phyloP scores from a whole-genome alignment of 2,888 invertebrate genomes.

The Cheilosia vernalis region DNA sequence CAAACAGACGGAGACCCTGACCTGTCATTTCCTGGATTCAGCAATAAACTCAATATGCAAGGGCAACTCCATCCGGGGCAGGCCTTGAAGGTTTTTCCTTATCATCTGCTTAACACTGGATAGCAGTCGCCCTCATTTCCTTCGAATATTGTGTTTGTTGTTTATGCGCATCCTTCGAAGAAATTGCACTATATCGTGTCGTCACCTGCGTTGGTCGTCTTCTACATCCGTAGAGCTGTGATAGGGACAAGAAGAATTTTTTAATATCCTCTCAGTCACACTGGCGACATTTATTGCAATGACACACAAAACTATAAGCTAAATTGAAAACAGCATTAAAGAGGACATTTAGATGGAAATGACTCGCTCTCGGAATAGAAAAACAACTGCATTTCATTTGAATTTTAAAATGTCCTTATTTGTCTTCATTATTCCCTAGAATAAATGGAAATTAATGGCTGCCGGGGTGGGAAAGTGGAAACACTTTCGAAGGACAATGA shows the following conservation, averaged over 20 bases:
- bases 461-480: background rate
- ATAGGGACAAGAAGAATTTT: slow-evolving; percentile 31
- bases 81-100: slow-evolving; percentile 29
- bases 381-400: slow-evolving; percentile 61
- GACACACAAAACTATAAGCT: background rate
- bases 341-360: background rate
- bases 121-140: slow-evolving; percentile 41
- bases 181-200: background rate
- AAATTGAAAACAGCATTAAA: background rate
- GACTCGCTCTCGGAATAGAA: slow-evolving; percentile 3
- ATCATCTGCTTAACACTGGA: slow-evolving; percentile 37
- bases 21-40: background rate
- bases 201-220: background rate
- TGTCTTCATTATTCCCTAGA: slow-evolving; percentile 50
- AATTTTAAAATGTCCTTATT: slow-evolving; percentile 68
- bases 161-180: background rate
- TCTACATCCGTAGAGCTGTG: background rate
- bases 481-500: background rate
- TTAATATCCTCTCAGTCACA: slow-evolving; percentile 48
- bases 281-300: slow-evolving; percentile 47
- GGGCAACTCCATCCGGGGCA: background rate
- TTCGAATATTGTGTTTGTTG: background rate
- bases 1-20: background rate
- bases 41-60: slow-evolving; percentile 22
- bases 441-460: slow-evolving; percentile 58